Evolutionary conservation across 2,797 vertebrate species (phyloP), one percentile per base, ranked within the genome.

Genomic region (Botia kubotai): DNA sequence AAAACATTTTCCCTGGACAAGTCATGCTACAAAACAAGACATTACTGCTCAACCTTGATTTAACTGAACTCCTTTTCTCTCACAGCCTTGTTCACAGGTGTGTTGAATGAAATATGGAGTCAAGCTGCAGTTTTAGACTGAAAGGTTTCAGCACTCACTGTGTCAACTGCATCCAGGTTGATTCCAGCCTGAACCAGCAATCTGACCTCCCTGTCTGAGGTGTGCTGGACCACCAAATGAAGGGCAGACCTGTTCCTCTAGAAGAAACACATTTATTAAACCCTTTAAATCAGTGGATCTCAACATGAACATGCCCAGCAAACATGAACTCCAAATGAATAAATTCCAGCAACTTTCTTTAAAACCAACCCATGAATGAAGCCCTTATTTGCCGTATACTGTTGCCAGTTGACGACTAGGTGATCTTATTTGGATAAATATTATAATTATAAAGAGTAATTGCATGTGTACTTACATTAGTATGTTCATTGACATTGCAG

Each of bases 191-290:
- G 90, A 85, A 97, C 75, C 13, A 97, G 93, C 55, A 94, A 78
- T 71, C 86, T 80, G 83, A 91, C 91, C 67, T 94, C 86, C 39
- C 92, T 91, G 77, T 93, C 89, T 0, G 90, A 91, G 85, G 96
- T 94, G 0, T 87, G 82, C 57, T 91, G 92, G 1, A 94, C 94
- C 3, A 90, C 90, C 0, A 94, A 96, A 86, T 98, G 97, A 52
- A 98, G 95, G 80, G 94, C 94, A 4, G 86, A 97, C 93, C 92
- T 94, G 6, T 92, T 92, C 83, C 87, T 96, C 97, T 97, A 86
- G 83, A 78, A 78, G 58, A 17, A 21, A 70, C 19, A 66, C 13
- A 55, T 52, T 17, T 4, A 36, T 19, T 17, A 17, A 33, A 33
- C 4, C 29, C 33, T 33, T 33, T 33, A 33, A 33, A 33, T 33